Conservation (phyloP, 2,113 vertebrate species). For the Cyphotilapia sp. region DNA sequence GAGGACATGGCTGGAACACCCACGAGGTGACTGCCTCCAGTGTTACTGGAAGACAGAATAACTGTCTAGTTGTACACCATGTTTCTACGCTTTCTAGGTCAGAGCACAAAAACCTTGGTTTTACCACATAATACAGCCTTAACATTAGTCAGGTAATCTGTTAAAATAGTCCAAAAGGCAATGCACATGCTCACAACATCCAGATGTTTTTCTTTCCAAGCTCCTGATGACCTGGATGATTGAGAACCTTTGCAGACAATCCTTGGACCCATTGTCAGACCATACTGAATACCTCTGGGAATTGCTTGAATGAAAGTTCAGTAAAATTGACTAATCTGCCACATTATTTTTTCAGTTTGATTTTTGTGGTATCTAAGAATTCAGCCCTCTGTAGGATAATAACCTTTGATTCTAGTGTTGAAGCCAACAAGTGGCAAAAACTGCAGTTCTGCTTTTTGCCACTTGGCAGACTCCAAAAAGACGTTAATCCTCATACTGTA, state of each 20-base stretch:
- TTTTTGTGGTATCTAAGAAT: neutral
- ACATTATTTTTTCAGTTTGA: neutral
- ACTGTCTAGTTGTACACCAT: neutral
- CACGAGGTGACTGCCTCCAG: neutral
- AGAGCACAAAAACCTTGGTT: neutral
- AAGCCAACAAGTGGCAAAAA: neutral
- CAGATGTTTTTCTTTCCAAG: neutral
- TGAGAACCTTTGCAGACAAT: neutral
- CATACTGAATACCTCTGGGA: neutral
- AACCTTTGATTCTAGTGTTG: neutral
- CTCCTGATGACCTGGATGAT: neutral
- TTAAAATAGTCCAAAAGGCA: neutral
- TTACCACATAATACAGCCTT: neutral
- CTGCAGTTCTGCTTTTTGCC: neutral
- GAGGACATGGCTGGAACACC: neutral
- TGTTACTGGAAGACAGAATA: neutral
- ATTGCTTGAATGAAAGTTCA: neutral
- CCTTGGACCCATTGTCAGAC: neutral
- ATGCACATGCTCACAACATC: neutral
- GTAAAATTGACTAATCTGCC: neutral
- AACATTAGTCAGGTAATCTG: neutral
- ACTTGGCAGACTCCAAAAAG: neutral
- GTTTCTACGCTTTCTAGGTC: neutral
- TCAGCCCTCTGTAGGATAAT: neutral
- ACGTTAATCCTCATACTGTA: neutral